Percentiles rank a stretch among this genome's conserved stretches.
These are phyloP conservation scores for Anser cygnoides DNA, from an alignment of 2,113 vertebrate species.

Conservation along the genomic window DNA sequence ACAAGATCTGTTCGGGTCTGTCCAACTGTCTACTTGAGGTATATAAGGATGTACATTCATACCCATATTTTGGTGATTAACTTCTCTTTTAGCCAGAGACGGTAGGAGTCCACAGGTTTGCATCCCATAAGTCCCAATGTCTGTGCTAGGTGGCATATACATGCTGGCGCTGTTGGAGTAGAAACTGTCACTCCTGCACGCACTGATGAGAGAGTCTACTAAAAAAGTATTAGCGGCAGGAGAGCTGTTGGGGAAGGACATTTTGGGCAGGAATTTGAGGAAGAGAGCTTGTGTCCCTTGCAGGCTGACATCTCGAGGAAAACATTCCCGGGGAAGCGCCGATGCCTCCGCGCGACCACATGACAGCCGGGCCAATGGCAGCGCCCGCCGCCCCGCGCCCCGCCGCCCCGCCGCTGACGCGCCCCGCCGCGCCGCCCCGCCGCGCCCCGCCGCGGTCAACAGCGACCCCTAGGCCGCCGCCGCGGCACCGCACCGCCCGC, in stretches of 20 bases:
- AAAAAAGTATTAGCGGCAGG: conserved; percentile 97
- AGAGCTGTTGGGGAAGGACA: conserved; percentile 99
- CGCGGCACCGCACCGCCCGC: conserved; percentile 80
- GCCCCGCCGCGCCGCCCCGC: conserved; percentile 91
- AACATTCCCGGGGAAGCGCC: conserved; percentile 98
- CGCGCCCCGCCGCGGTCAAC: conserved; percentile 94
- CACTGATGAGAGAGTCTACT: conserved; percentile 98
- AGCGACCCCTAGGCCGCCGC: conserved; percentile 90
- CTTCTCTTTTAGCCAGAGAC: conserved; percentile 98
- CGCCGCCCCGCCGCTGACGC: conserved; percentile 85
- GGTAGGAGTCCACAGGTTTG: conserved; percentile 99
- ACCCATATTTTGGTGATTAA: conserved; percentile 97
- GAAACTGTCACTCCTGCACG: conserved; percentile 98
- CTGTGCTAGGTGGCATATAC: conserved; percentile 97
- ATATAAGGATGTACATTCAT: conserved; percentile 99
- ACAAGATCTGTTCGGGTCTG: conserved; percentile 94
- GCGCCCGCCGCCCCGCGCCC: conserved; percentile 97
- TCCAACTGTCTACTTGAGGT: conserved; percentile 98
- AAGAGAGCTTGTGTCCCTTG: conserved; percentile 97
- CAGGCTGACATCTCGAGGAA: conserved; percentile 99
- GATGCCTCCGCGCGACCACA: conserved; percentile 97
- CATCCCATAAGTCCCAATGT: conserved; percentile 99
- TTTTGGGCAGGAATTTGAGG: conserved; percentile 95
- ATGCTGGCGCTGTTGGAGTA: conserved; percentile 97
- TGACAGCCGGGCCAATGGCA: conserved; percentile 99